Evolutionary conservation across 2,797 vertebrate species (phyloP), one percentile per base, ranked within the genome.

Genomic region (Cryptoblepharus egeriae): DNA sequence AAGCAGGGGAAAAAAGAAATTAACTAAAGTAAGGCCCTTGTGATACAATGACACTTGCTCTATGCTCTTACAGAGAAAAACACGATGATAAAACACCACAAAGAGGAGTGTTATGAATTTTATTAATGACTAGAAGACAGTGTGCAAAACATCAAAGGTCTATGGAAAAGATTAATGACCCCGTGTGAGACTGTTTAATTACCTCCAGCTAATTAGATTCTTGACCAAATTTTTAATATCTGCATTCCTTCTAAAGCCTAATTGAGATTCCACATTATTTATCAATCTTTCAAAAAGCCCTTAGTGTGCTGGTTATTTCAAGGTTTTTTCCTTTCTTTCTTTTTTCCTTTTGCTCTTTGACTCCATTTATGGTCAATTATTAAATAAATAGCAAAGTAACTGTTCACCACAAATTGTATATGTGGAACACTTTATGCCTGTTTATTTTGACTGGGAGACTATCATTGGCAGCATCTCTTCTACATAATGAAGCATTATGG

Each of bases 181-280:
- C 97, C 96, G 96, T 96, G 97, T 97, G 97, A 98, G 97, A 98
- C 98, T 98, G 97, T 99, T 99, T 99, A 99, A 99, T 99, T 99
- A 99, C 98, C 97, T 97, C 97, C 96, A 97, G 98, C 98, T 99
- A 99, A 99, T 99, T 99, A 99, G 97, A 99, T 99, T 99, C 98
- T 99, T 99, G 98, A 99, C 98, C 98, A 99, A 98, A 98, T 99
- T 99, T 99, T 99, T 99, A 98, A 99, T 99, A 99, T 99, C 98
- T 98, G 97, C 97, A 95, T 98, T 98, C 96, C 96, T 97, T 97
- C 96, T 96, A 96, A 97, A 96, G 96, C 97, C 96, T 98, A 98
- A 98, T 98, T 99, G 97, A 99, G 98, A 98, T 98, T 98, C 98
- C 97, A 97, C 97, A 97, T 95, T 98, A 98, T 99, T 99, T 99